Conservation (phyloP, 2,797 vertebrate genomes). For the Ctenosaura bakeri region DNA sequence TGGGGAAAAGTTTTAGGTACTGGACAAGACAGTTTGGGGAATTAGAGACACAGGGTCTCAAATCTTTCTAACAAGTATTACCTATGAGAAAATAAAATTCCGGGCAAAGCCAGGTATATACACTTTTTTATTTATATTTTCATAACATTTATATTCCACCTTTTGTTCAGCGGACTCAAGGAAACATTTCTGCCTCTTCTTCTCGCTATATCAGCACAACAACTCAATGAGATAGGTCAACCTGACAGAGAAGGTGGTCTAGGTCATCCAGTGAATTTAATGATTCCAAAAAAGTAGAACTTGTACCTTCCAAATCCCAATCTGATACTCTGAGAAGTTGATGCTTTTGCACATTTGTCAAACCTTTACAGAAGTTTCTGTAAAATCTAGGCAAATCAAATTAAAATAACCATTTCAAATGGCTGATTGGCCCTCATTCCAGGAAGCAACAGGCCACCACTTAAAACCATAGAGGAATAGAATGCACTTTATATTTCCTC, state of each 20-base stretch:
- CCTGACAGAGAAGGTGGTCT: background rate
- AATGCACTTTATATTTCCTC: background rate
- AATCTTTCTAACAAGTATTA: no score
- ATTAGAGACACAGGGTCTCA: no score
- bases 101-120: no score
- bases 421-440: background rate
- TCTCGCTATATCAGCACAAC: background rate
- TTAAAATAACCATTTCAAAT: background rate
- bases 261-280: background rate
- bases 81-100: no score
- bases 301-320: no score
- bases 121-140: background rate
- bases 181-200: background rate
- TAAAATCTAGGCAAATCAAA: background rate
- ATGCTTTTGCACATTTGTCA: background rate
- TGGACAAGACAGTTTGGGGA: no score
- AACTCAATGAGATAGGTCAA: background rate
- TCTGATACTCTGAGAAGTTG: background rate
- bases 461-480: background rate
- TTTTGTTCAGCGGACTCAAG: background rate
- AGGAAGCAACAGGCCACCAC: background rate
- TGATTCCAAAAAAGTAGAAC: no score
- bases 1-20: no score
- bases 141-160: no score
- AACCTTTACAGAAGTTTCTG: background rate